Conservation (phyloP, 2,888 invertebrate genomes). For the Rotaria macrura region DNA sequence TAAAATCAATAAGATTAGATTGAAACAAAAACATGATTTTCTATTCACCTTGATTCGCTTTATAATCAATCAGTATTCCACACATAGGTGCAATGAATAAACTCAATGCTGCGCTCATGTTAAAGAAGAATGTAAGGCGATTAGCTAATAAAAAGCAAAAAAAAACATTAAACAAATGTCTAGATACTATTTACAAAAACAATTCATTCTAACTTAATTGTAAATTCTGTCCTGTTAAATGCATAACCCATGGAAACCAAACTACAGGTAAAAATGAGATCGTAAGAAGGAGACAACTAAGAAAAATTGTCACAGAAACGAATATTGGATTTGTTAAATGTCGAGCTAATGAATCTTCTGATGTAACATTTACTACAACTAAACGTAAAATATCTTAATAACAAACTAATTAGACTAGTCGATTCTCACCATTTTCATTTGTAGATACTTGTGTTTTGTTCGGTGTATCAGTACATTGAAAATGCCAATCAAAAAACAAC, state of each 20-base stretch:
- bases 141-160: background rate
- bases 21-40: too few species aligned
- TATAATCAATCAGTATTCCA: background rate
- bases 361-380: background rate
- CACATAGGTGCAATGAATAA: background rate
- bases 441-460: background rate
- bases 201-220: background rate
- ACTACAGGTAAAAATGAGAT: background rate
- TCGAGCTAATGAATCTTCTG: background rate
- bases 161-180: background rate
- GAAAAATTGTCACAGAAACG: background rate
- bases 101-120: background rate
- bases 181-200: background rate
- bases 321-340: background rate
- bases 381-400: background rate
- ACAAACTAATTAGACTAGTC: background rate
- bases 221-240: background rate
- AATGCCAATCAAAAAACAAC: background rate
- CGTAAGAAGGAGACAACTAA: background rate
- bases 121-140: background rate
- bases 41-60: background rate
- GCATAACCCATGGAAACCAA: constrained; percentile 8
- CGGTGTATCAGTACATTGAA: background rate
- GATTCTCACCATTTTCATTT: background rate
- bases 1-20: too few species aligned